These are phyloP conservation scores for Steromphala cineraria DNA, from an alignment of 2,888 invertebrate species.

Conservation along the genomic window DNA sequence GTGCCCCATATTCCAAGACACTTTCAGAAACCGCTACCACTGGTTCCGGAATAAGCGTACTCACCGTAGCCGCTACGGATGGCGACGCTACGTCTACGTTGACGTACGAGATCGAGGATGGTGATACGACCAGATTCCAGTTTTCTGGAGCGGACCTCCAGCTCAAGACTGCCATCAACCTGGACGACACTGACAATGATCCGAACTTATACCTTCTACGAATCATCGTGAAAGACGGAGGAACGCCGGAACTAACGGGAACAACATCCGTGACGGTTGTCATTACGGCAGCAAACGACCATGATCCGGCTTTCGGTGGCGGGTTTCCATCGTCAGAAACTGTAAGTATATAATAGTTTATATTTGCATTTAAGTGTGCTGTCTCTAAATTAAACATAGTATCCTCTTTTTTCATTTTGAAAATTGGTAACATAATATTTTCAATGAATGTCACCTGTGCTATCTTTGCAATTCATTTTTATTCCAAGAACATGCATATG, in stretches of 20 bases:
- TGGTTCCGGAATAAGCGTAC: background rate
- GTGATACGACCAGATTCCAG: constrained; percentile 20
- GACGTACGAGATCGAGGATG: constrained; percentile 22
- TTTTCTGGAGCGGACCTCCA: constrained; percentile 13
- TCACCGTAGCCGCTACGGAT: constrained; percentile 27
- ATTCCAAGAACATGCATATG: too few species aligned
- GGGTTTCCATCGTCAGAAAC: background rate
- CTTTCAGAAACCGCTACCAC: constrained; percentile 25
- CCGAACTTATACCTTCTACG: constrained; percentile 22
- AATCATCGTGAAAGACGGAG: constrained; percentile 36
- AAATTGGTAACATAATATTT: too few species aligned
- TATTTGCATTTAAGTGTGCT: too few species aligned
- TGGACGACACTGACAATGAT: constrained; percentile 27
- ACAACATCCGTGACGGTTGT: constrained; percentile 31
- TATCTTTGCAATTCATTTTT: too few species aligned
- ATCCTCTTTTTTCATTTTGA: too few species aligned
- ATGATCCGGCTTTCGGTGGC: constrained; percentile 29
- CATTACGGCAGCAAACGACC: constrained; percentile 43
- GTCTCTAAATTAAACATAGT: too few species aligned
- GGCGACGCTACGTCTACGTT: constrained; percentile 29
- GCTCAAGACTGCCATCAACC: constrained; percentile 27
- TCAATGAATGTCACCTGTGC: too few species aligned
- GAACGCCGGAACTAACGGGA: constrained; percentile 29
- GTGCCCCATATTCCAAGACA: constrained; percentile 15
- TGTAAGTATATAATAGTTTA: background rate